Evolutionary conservation across 2,888 invertebrate species (phyloP), one percentile per base, ranked within the genome.

Genomic region (Xanthorhoe designata): DNA sequence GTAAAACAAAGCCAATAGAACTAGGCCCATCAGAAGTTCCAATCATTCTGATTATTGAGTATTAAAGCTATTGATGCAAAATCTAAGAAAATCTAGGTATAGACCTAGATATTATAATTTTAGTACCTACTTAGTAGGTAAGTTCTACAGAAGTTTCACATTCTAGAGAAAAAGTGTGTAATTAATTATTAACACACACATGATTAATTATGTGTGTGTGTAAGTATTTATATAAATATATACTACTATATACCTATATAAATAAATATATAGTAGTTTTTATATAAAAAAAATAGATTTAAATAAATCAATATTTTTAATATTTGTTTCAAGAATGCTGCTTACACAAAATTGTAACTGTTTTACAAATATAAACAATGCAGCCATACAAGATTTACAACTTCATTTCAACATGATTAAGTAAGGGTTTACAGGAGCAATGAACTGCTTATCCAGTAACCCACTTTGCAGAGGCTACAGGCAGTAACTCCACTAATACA

Each of bases 371-470:
- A 47, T 45, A 15, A 15, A n/a, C 47, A 47, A 47, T 47, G 66
- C 24, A 64, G 54, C 47, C 47, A 57, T 49, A 69, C 60, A 66
- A 66, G 68, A 66, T 57, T 57, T 32, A 32, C 32, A 61, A 54
- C 66, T 55, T 57, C 61, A 56, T 64, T 60, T 60, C 63, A 66
- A 47, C 60, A 45, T 61, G n/a, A 61, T 72, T 72, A 71, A 70
- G 72, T 74, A 51, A 59, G 68, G 73, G 76, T 76, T 76, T 61
- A 73, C 71, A 72, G 61, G 78, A 67, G 74, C 77, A 78, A 71
- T 77, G 78, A 78, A 76, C 78, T 77, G 58, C 64, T 76, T 61
- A 76, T 72, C 66, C 62, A 71, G 57, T 76, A 72, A 71, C 57
- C 32, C 62, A 18, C 18, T 47, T 59, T 18, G 63, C 45, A 51